Conservation (phyloP, 2,888 invertebrate species). For the Melieria picta region DNA sequence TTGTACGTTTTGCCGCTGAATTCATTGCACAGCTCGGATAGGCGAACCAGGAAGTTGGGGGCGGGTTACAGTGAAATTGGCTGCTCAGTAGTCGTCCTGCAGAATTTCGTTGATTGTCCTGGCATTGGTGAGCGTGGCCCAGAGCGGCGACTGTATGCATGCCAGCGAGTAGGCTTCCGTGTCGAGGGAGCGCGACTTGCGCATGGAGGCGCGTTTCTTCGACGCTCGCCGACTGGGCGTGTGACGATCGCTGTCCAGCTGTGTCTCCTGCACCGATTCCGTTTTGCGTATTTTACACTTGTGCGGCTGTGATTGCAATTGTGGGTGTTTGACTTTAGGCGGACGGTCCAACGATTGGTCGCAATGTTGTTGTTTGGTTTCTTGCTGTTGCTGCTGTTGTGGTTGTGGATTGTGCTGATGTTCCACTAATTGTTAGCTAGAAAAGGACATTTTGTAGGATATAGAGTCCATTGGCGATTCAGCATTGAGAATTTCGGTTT, state of each 20-base stretch:
- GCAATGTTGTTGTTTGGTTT: slow-evolving; percentile 29
- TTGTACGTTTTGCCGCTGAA: neutral
- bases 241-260: neutral
- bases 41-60: no score
- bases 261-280: slow-evolving; percentile 49
- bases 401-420: slow-evolving; percentile 32
- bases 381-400: slow-evolving; percentile 40
- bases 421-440: slow-evolving; percentile 58
- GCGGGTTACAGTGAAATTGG: neutral
- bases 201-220: slow-evolving; percentile 44
- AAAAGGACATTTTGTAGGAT: slow-evolving; percentile 58
- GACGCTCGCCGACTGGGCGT: slow-evolving; percentile 37
- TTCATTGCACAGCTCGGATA: no score
- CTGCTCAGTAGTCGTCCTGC: slow-evolving; percentile 48
- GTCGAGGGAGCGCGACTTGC: slow-evolving; percentile 57
- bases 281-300: slow-evolving; percentile 47
- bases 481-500: slow-evolving; percentile 64
- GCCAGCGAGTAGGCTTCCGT: slow-evolving; percentile 58
- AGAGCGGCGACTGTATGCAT: slow-evolving; percentile 79
- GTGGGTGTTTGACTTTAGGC: slow-evolving; percentile 42
- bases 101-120: slow-evolving; percentile 68
- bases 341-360: slow-evolving; percentile 20
- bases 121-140: slow-evolving; percentile 83
- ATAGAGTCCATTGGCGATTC: slow-evolving; percentile 64
- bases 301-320: slow-evolving; percentile 37